These are phyloP conservation scores for Chrysopilus asiliformis DNA, from an alignment of 2,888 invertebrate genomes.

Conservation along the genomic window DNA sequence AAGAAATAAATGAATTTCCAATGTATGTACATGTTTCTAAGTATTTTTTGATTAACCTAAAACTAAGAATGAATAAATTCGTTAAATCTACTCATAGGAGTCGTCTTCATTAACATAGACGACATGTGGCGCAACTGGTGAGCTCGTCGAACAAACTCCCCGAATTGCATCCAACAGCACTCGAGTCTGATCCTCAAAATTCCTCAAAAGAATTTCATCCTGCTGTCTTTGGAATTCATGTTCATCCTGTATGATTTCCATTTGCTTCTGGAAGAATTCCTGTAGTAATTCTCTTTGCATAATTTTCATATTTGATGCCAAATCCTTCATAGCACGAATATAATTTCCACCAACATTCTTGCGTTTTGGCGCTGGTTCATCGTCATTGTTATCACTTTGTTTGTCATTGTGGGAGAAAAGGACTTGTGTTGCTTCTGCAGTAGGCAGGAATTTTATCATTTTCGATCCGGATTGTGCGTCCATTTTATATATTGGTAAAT, in stretches of 20 bases:
- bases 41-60: no score
- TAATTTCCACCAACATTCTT: slow-evolving; percentile 8
- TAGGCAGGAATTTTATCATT: no score
- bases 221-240: slow-evolving; percentile 32
- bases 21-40: no score
- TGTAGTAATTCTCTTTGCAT: slow-evolving; percentile 28
- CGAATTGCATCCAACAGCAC: slow-evolving; percentile 20
- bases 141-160: slow-evolving; percentile 11
- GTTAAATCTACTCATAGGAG: no score
- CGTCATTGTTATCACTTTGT: slow-evolving; percentile 8
- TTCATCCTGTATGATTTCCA: slow-evolving; percentile 26
- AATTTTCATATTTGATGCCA: slow-evolving; percentile 23
- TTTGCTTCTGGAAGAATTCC: slow-evolving; percentile 30
- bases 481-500: no score
- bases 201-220: slow-evolving; percentile 25
- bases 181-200: slow-evolving; percentile 29
- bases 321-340: slow-evolving; percentile 19
- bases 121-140: slow-evolving; percentile 12
- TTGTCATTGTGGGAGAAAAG: slow-evolving; percentile 11
- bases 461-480: no score
- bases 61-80: no score
- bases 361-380: slow-evolving; percentile 4
- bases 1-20: no score
- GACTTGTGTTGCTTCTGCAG: slow-evolving; percentile 9
- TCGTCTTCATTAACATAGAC: slow-evolving; percentile 15